Base-by-base conservation (phyloP, 2,888 invertebrate genomes). In the Punctoribates punctum region DNA sequence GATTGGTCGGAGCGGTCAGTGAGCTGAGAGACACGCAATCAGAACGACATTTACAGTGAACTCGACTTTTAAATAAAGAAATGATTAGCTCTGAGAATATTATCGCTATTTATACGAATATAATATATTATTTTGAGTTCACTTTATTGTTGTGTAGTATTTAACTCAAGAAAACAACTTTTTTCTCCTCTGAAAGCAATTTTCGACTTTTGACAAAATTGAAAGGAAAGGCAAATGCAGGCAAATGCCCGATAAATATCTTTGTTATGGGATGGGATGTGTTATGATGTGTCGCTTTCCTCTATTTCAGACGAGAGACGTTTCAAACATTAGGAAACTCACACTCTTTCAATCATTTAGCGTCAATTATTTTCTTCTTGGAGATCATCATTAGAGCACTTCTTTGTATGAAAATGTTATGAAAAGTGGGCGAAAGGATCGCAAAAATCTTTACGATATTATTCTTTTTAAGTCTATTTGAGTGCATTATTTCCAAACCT, bases 231-330 rank as follows among this genome's bases (percentile, higher is more conserved):
- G 4, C 4, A 60, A 27, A 60, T 60, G 27, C 3, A 57, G 20
- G 60, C 25, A 60, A 60, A 60, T 60, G 60, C 13, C 25, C 60
- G 60, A 60, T 60, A 60, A 60, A 60, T 60, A 60, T 60, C 60
- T 60, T 25, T 48, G 34, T 34, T 34, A 34, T 8, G 34, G 34
- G 34, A 34, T n/a, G n/a, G n/a, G 20, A 23, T 57, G 9, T 4
- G 23, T 54, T n/a, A n/a, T 8, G 57, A 23, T 60, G 27, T 60
- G 60, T 60, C 60, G 27, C 15, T n/a, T 20, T 1, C 23, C 34
- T 34, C 34, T 34, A 34, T 34, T n/a, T n/a, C n/a, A n/a, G n/a
- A n/a, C n/a, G 4, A 34, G 34, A 34, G 34, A 34, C 34, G 8
- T 3, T 34, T 34, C 34, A 5, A 34, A 34, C 34, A 34, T 34